Evolutionary conservation across 2,888 invertebrate species (phyloP).

Genomic region (Abrostola tripartita): DNA sequence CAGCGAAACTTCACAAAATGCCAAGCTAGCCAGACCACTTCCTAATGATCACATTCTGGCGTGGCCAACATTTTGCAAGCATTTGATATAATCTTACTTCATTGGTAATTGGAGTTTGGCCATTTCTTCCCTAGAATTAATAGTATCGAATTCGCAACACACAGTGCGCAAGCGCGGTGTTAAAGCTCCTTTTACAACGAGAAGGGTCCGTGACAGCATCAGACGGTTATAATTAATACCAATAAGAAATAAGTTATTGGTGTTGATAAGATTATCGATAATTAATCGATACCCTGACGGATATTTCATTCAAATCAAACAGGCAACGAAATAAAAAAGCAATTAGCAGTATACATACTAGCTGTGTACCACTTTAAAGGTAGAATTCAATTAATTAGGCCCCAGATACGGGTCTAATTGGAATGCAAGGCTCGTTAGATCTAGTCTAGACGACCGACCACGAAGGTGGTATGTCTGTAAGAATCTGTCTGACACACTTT

Average conservation of each 20-base stretch:
- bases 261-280: neutral
- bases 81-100: too few species aligned
- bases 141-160: too few species aligned
- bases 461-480: slow-evolving; percentile 4
- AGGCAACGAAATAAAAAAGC: neutral
- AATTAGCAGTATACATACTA: slow-evolving; percentile 13
- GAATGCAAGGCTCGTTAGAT: slow-evolving; percentile 28
- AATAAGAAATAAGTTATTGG: neutral
- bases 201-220: too few species aligned
- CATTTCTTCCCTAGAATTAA: too few species aligned
- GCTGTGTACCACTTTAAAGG: neutral
- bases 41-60: too few species aligned
- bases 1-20: too few species aligned
- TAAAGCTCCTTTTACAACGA: neutral
- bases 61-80: too few species aligned
- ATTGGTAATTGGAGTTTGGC: too few species aligned
- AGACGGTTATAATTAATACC: neutral
- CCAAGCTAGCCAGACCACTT: too few species aligned
- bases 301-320: neutral
- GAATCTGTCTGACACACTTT: slow-evolving; percentile 39
- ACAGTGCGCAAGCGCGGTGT: too few species aligned
- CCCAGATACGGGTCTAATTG: slow-evolving; percentile 26
- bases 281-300: neutral
- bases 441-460: slow-evolving; percentile 15
- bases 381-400: slow-evolving; percentile 34